A percentile compares a stretch with the other conserved stretches of the same genome.
Evolutionary conservation across 2,797 vertebrate species (phyloP).

Genomic region (Circus cinereus): DNA sequence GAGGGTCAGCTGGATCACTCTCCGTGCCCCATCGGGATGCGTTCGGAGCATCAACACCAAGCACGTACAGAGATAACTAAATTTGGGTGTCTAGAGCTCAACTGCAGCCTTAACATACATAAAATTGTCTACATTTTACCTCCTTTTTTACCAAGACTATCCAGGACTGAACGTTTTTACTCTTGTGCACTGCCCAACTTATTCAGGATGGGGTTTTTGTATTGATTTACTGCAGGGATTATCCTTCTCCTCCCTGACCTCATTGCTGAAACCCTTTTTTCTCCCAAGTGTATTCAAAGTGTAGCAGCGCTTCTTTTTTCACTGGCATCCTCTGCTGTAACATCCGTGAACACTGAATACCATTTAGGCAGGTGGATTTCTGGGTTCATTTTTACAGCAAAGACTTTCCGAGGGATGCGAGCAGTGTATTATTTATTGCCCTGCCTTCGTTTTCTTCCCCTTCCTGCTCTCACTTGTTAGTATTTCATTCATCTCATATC

Average conservation of each 20-base stretch:
- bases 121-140: neutral
- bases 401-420: neutral
- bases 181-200: neutral
- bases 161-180: neutral
- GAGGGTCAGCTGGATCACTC: neutral
- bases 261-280: neutral
- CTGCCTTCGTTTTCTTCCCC: neutral
- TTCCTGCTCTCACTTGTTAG: neutral
- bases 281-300: neutral
- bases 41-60: neutral
- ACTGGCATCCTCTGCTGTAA: neutral
- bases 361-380: neutral
- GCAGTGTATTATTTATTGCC: neutral
- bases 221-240: neutral
- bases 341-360: neutral
- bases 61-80: neutral
- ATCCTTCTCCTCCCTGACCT: neutral
- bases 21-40: fast-evolving
- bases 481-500: neutral
- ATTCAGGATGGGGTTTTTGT: neutral
- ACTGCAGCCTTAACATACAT: neutral
- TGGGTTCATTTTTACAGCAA: neutral
- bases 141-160: neutral
- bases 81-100: neutral
- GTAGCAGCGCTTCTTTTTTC: neutral